Evolutionary conservation across 2,797 vertebrate species (phyloP).

Genomic region (Pseudochaenichthys georgianus): DNA sequence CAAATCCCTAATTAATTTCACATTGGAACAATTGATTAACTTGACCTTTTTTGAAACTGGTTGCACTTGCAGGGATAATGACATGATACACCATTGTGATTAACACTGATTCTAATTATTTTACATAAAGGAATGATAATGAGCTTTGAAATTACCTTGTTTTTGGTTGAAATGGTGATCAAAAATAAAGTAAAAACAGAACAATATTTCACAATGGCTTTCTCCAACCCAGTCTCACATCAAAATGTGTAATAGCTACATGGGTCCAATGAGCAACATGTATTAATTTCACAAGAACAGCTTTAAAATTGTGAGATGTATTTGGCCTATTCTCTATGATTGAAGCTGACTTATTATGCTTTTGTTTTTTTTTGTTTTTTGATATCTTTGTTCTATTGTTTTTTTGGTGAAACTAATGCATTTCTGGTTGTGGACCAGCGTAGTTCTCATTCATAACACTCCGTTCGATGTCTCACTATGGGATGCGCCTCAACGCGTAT

Average conservation of each 20-base stretch:
- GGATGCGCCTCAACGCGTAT: too few relatives aligned
- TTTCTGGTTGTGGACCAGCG: too few relatives aligned
- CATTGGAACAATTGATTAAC: slow-evolving; percentile 52
- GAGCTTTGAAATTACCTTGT: slow-evolving; percentile 25
- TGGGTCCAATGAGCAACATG: neutral
- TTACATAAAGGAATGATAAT: slow-evolving; percentile 26
- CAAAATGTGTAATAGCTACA: neutral
- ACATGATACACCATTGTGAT: slow-evolving; percentile 32
- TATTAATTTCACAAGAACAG: neutral
- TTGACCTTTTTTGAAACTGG: slow-evolving; percentile 66
- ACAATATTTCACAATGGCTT: too few relatives aligned
- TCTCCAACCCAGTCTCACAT: neutral
- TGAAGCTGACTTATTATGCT: too few relatives aligned
- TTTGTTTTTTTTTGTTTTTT: too few relatives aligned
- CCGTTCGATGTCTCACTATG: too few relatives aligned
- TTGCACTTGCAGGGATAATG: slow-evolving; percentile 29
- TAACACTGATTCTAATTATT: slow-evolving; percentile 58
- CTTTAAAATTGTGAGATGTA: neutral
- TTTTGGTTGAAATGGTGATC: neutral
- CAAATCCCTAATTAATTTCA: slow-evolving; percentile 60
- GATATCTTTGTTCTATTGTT: too few relatives aligned
- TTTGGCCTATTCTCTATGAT: neutral
- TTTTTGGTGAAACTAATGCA: too few relatives aligned
- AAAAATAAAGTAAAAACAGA: neutral
- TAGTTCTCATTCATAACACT: too few relatives aligned